These are phyloP conservation scores for Onychomys torridus DNA, from an alignment of 2,797 vertebrate genomes.

Conservation along the genomic window DNA sequence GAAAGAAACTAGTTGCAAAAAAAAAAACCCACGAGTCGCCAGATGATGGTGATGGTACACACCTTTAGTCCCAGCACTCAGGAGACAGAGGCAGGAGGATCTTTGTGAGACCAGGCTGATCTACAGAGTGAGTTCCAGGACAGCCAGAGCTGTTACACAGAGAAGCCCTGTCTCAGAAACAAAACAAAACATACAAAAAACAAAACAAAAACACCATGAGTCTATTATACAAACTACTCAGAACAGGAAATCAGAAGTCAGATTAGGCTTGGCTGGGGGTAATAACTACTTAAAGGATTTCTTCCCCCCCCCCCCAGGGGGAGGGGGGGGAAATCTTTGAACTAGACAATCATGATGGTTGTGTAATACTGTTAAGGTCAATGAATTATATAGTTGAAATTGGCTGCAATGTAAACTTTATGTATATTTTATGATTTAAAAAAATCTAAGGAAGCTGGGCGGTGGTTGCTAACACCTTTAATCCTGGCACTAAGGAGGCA, in stretches of 20 bases:
- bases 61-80: neutral
- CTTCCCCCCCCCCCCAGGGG: too few species aligned
- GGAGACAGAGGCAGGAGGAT: neutral
- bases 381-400: slow-evolving; percentile 15
- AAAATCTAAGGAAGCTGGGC: neutral
- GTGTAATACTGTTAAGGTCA: slow-evolving; percentile 21
- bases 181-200: neutral
- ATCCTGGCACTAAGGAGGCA: neutral
- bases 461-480: neutral
- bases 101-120: neutral
- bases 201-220: neutral
- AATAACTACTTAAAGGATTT: neutral
- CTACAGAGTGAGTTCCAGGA: neutral
- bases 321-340: slow-evolving; percentile 1
- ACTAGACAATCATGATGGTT: neutral
- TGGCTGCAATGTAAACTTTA: slow-evolving; percentile 1
- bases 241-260: slow-evolving; percentile 49
- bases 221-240: slow-evolving; percentile 43
- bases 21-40: neutral
- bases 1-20: slow-evolving; percentile 47
- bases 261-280: neutral
- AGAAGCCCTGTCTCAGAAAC: neutral
- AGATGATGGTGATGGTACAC: too few species aligned
- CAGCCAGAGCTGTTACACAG: neutral
- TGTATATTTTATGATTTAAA: slow-evolving; percentile 34